Evolutionary conservation across 2,888 invertebrate species (phyloP).

Genomic region (Neoitamus cyanurus): DNA sequence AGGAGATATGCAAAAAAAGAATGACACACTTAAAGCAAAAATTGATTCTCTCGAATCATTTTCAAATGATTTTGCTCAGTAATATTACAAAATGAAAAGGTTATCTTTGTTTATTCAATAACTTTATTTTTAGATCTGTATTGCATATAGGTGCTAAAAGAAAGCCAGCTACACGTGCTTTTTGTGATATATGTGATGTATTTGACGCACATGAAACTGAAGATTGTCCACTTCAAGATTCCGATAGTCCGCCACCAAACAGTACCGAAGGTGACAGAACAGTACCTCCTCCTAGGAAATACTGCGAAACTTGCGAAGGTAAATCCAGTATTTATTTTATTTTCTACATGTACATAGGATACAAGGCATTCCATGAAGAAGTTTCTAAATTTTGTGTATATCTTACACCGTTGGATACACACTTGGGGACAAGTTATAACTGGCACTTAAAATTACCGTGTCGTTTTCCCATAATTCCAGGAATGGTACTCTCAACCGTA

Average conservation of each 20-base stretch:
- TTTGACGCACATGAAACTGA: constrained; percentile 98
- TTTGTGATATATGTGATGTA: constrained; percentile 97
- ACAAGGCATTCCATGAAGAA: not conserved
- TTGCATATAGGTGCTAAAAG: constrained; percentile 67
- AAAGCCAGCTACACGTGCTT: constrained; percentile 79
- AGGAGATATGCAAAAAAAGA: constrained; percentile 94
- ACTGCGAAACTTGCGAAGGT: constrained; percentile 96
- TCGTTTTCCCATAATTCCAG: no score
- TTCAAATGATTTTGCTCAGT: constrained; percentile 63
- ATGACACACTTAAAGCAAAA: constrained; percentile 82
- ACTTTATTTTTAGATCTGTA: not conserved
- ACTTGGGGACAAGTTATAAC: no score
- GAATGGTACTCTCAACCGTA: no score
- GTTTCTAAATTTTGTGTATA: no score
- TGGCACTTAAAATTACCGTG: no score
- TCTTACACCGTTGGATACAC: no score
- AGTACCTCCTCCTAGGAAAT: constrained; percentile 74
- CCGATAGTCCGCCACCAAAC: constrained; percentile 67
- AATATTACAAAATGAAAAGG: constrained; percentile 63
- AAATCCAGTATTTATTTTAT: constrained; percentile 50
- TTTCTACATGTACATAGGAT: not conserved
- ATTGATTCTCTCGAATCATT: constrained; percentile 79
- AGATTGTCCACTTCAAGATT: constrained; percentile 91
- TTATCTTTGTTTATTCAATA: not conserved
- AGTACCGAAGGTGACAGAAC: constrained; percentile 54